Conservation (phyloP, 2,888 invertebrate genomes). For the Conops quadrifasciatus region DNA sequence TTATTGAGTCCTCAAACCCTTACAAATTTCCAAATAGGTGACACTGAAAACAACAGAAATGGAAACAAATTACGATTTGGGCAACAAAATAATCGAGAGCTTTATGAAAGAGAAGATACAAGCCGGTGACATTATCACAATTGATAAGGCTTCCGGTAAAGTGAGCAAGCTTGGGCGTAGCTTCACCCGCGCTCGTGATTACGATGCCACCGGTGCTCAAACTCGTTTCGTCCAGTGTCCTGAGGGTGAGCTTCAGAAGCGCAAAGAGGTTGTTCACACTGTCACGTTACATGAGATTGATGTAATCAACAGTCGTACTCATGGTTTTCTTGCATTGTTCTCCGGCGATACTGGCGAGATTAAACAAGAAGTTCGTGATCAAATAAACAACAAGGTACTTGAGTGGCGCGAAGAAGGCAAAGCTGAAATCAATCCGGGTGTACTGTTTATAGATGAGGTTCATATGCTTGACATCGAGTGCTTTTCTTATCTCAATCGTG, state of each 20-base stretch:
- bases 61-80: slow-evolving; percentile 99
- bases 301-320: slow-evolving; percentile 97
- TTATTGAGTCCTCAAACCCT: neutral
- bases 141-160: slow-evolving; percentile 97
- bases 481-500: slow-evolving; percentile 97
- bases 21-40: slow-evolving; percentile 60
- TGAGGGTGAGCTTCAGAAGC: slow-evolving; percentile 97
- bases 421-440: slow-evolving; percentile 98
- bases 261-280: slow-evolving; percentile 97
- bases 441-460: slow-evolving; percentile 95
- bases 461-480: slow-evolving; percentile 99
- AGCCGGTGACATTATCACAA: slow-evolving; percentile 96
- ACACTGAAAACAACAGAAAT: slow-evolving; percentile 99
- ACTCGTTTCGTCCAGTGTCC: slow-evolving; percentile 97
- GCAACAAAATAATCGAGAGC: slow-evolving; percentile 97
- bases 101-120: slow-evolving; percentile 95
- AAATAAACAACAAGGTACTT: slow-evolving; percentile 95
- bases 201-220: slow-evolving; percentile 92
- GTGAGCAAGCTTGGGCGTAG: slow-evolving; percentile 91
- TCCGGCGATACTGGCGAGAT: slow-evolving; percentile 99
- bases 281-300: slow-evolving; percentile 99
- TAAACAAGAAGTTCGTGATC: slow-evolving; percentile 95
- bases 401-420: slow-evolving; percentile 99
- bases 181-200: slow-evolving; percentile 95
- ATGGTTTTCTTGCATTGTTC: slow-evolving; percentile 96